Evolutionary conservation across 2,797 vertebrate genomes (phyloP).

Genomic region (Molossus molossus): DNA sequence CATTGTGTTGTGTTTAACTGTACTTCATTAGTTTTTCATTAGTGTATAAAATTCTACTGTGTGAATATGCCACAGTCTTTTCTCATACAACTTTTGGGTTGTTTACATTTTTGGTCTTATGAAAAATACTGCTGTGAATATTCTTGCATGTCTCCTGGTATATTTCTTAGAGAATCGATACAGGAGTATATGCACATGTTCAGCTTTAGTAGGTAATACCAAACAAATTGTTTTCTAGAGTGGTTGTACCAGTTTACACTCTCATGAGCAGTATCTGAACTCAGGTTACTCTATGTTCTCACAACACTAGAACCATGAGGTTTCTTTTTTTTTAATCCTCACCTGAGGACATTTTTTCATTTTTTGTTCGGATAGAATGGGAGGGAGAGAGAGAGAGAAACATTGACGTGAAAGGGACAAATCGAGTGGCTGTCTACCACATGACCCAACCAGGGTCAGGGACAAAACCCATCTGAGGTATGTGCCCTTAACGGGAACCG

Average conservation of each 20-base stretch:
- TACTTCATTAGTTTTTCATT: constrained; percentile 50
- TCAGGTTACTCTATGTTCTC: constrained; percentile 28
- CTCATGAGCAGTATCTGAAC: neutral
- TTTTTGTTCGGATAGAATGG: too few species aligned
- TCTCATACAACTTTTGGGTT: constrained; percentile 40
- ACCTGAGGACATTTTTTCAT: too few species aligned
- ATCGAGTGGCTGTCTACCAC: too few species aligned
- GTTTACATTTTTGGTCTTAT: constrained; percentile 38
- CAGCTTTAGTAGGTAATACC: constrained; percentile 42
- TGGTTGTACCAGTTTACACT: neutral
- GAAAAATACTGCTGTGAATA: constrained; percentile 40
- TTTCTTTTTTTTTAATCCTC: neutral
- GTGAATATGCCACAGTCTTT: neutral
- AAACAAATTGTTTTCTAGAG: constrained; percentile 56
- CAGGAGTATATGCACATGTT: neutral
- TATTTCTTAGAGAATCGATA: constrained; percentile 46
- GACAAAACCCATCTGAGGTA: too few species aligned
- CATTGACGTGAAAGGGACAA: too few species aligned
- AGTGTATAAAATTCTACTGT: constrained; percentile 21
- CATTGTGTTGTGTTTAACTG: neutral
- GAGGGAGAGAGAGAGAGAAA: too few species aligned
- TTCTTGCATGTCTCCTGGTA: neutral
- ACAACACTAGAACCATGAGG: neutral
- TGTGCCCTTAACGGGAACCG: too few species aligned
- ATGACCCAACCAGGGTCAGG: too few species aligned